Evolutionary conservation across 1,140 invertebrate species (phyloP), one percentile per base, ranked within the genome.

Genomic region (Pteromalus puparum): DNA sequence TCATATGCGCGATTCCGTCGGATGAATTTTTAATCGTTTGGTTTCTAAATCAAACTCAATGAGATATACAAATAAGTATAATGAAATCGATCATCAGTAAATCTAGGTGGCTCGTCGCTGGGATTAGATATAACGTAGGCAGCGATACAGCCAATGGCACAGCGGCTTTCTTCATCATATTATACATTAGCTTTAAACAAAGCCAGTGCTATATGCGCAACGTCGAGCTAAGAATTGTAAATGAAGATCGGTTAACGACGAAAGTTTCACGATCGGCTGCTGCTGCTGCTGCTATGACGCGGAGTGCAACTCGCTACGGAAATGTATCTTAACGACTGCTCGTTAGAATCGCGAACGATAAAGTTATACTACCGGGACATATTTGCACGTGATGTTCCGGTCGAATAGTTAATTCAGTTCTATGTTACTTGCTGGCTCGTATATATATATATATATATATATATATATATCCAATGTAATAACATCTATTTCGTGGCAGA

Each of bases 161-260:
- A 21, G 53, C 48, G 18, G 7, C 21, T 61, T 61, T n/a, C 4
- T n/a, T 7, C 67, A 30, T 70, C 6, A 34, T 34, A 13, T 28
- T 34, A 13, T 28, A 70, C 12, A 65, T 13, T 10, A 30, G 67
- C 28, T 70, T 28, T 70, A 3, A 13, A 61, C 21, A n/a, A 61
- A 61, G 21, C 38, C 38, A 42, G 38, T 7, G 67, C 67, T 13
- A 13, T 12, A 70, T 13, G 30, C 26, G 9, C 30, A 34, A 78
- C 24, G n/a, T n/a, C 2, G 53, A 70, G 18, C 28, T 46, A 80
- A 68, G 65, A 68, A 80, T 80, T 26, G 65, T 46, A 46, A 80
- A 70, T 80, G 15, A 80, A 80, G 65, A 70, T 80, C 38, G 78
- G 78, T 80, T 80, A 80, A 80, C 65, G 78, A 28, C 78, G 10